Base-by-base conservation (phyloP, 1,140 invertebrate genomes). In the Berghia stephanieae region DNA sequence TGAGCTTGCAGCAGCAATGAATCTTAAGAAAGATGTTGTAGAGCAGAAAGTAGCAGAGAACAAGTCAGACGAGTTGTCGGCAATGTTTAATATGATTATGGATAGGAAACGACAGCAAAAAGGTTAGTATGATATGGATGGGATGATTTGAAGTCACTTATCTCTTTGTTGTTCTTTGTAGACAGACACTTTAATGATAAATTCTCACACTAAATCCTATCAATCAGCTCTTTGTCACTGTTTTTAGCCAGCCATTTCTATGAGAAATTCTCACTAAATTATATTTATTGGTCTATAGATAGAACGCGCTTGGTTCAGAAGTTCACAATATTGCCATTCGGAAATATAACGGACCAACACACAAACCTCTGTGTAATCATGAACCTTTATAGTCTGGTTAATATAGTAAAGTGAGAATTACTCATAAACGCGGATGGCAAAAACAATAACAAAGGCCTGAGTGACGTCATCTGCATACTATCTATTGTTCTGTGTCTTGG, bases 61-160 rank as follows among this genome's bases (percentile, higher is more conserved):
- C 75, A 85, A 85, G 74, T 87, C 83, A 68, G 87, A 89, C 81
- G 87, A 89, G 75, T 72, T 88, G n/a, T 89, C 88, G 5, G 88
- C 88, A 71, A 89, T 89, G 87, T 89, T 85, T 79, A 89, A 89
- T 78, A 89, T 89, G 88, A 81, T 89, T 21, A 79, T 88, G 55
- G 83, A 89, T 67, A 83, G 68, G n/a, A 88, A 88, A 73, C 75
- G 85, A 21, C 77, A 77, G 60, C 84, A 84, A 49, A 82, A 86
- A 80, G 86, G 87, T 87, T 82, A 27, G 43, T 52, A n/a, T n/a
- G n/a, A n/a, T n/a, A n/a, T n/a, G n/a, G n/a, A n/a, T n/a, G n/a
- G n/a, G n/a, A n/a, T n/a, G n/a, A n/a, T n/a, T n/a, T n/a, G n/a
- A n/a, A n/a, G 44, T 27, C 10, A 36, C 21, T 52, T 70, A 46